Conservation (phyloP, 2,113 vertebrate genomes). For the Plotosus lineatus region DNA sequence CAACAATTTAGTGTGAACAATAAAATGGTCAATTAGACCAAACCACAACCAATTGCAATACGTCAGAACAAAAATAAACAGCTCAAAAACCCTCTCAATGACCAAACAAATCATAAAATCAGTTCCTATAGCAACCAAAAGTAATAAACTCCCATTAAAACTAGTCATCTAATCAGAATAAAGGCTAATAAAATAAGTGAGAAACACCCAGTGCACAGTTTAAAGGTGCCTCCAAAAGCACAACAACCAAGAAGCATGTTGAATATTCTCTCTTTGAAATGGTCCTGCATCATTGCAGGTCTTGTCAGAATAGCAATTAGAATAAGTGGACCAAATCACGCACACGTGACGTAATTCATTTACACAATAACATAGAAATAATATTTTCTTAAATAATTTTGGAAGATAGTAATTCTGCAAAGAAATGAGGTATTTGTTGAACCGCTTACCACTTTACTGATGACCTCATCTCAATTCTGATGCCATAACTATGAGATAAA, state of each 20-base stretch:
- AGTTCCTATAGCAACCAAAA: background rate
- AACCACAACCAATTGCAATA: too few relatives aligned
- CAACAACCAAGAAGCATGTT: background rate
- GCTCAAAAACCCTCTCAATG: too few relatives aligned
- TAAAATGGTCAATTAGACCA: too few relatives aligned
- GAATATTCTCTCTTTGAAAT: background rate
- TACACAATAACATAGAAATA: background rate
- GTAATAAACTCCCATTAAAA: background rate
- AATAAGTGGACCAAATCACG: background rate
- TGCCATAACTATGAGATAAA: background rate
- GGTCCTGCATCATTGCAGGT: background rate
- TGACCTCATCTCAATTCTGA: conserved; percentile 1
- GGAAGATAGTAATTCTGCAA: background rate
- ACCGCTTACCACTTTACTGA: background rate
- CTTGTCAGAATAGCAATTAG: background rate
- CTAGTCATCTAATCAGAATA: background rate
- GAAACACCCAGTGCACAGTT: background rate
- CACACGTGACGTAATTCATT: background rate
- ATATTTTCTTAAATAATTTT: background rate
- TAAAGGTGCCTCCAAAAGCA: background rate
- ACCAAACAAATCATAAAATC: background rate
- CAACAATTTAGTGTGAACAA: too few relatives aligned
- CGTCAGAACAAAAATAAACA: too few relatives aligned
- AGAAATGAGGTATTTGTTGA: background rate
- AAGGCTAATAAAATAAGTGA: background rate